Evolutionary conservation across 2,113 vertebrate genomes (phyloP).

Genomic region (Hyperoodon ampullatus): DNA sequence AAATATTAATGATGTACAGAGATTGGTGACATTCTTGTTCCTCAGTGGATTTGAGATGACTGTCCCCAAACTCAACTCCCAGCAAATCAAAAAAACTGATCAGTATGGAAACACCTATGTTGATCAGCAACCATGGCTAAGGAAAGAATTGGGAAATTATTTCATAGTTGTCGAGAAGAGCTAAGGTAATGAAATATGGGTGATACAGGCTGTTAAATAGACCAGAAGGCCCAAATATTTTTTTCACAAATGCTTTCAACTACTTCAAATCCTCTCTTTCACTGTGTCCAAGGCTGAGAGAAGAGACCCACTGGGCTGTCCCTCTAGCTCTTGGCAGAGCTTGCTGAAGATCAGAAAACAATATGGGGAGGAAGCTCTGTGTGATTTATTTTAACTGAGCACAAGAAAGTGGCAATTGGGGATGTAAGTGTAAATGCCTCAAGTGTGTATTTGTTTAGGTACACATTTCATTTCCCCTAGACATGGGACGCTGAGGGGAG

Average conservation of each 20-base stretch:
- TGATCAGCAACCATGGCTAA: neutral
- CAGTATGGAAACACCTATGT: neutral
- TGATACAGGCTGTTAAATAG: neutral
- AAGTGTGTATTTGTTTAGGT: neutral
- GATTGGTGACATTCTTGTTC: neutral
- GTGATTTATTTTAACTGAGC: constrained; percentile 57
- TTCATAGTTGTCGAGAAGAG: constrained; percentile 3
- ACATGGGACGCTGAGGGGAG: neutral
- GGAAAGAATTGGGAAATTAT: neutral
- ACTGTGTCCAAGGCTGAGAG: constrained; percentile 12
- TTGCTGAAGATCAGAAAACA: constrained; percentile 50
- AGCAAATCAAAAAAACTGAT: neutral
- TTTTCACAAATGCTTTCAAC: constrained; percentile 35
- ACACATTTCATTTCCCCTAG: constrained; percentile 7
- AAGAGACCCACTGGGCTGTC: neutral
- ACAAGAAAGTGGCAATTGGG: neutral
- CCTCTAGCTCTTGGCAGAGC: neutral
- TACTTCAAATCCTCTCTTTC: constrained; percentile 21
- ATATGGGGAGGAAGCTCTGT: constrained; percentile 27
- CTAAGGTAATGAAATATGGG: constrained; percentile 32
- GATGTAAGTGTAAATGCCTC: constrained; percentile 22
- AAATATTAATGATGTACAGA: neutral
- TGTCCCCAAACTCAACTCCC: neutral
- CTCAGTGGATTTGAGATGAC: neutral
- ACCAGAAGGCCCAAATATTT: constrained; percentile 38